Percentiles rank a stretch among this genome's conserved stretches.
Conservation (phyloP, 2,888 invertebrate species). For the Eueremaeus valkanovi region DNA sequence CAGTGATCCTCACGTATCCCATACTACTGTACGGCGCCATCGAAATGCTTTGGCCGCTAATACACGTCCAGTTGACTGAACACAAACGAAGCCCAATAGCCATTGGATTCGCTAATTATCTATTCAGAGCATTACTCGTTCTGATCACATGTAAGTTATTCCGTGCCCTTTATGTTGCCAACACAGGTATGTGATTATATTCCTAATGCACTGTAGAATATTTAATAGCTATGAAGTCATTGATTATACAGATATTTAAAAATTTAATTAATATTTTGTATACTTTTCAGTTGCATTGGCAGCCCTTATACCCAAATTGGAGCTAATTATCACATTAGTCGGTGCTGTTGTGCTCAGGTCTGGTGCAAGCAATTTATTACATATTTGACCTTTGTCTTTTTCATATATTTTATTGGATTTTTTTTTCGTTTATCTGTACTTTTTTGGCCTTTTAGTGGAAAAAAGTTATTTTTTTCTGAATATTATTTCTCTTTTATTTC, state of each 20-base stretch:
- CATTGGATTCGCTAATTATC: constrained; percentile 61
- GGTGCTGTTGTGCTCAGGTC: constrained; percentile 77
- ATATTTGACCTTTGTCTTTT: background rate
- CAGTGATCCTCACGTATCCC: constrained; percentile 83
- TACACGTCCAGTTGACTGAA: constrained; percentile 52
- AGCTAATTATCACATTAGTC: constrained; percentile 78
- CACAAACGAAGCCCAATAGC: constrained; percentile 52
- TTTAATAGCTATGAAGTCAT: no score
- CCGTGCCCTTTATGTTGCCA: constrained; percentile 49
- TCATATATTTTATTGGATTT: background rate
- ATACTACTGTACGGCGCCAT: constrained; percentile 90
- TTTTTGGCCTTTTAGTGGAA: background rate
- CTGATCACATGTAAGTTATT: constrained; percentile 80
- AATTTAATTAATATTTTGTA: background rate
- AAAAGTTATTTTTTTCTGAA: background rate
- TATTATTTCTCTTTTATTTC: background rate
- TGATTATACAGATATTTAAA: background rate
- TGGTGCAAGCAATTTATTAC: background rate
- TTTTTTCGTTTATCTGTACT: background rate
- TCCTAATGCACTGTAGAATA: background rate
- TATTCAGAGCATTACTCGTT: constrained; percentile 66
- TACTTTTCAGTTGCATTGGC: constrained; percentile 63
- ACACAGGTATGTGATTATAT: background rate
- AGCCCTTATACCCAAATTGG: constrained; percentile 75
- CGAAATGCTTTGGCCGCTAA: constrained; percentile 75